Conservation (phyloP, 2,888 invertebrate genomes). For the Tenodera sinensis region DNA sequence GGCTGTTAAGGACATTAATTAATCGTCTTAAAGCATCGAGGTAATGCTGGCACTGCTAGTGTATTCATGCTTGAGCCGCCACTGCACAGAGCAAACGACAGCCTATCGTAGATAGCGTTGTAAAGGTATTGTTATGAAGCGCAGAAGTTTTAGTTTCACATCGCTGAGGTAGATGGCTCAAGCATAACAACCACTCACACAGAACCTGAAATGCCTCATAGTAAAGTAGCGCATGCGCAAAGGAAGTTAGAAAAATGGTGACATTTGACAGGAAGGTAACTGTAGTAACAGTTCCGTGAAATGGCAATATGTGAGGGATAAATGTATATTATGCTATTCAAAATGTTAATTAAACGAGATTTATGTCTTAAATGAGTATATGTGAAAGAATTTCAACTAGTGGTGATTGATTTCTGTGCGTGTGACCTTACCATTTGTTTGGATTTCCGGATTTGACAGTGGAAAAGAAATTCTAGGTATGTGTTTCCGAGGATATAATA, state of each 20-base stretch:
- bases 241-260: background rate
- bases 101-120: too few species aligned
- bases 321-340: background rate
- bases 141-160: too few species aligned
- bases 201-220: too few species aligned
- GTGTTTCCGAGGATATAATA: background rate
- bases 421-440: constrained; percentile 1
- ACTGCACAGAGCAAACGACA: too few species aligned
- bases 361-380: background rate
- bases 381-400: background rate
- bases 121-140: too few species aligned
- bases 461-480: background rate
- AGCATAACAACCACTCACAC: too few species aligned
- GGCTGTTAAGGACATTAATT: too few species aligned
- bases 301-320: background rate
- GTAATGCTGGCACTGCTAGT: too few species aligned
- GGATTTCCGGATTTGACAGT: constrained; percentile 8
- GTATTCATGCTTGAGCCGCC: too few species aligned
- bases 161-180: too few species aligned
- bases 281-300: background rate
- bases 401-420: background rate
- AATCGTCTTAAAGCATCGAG: too few species aligned
- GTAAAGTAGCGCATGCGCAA: background rate
- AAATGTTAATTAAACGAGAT: background rate
- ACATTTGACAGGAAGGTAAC: background rate